Percentiles rank a stretch among this genome's conserved stretches.
Conservation (phyloP, 2,797 vertebrate species). For the Schizothorax lantsangensis region DNA sequence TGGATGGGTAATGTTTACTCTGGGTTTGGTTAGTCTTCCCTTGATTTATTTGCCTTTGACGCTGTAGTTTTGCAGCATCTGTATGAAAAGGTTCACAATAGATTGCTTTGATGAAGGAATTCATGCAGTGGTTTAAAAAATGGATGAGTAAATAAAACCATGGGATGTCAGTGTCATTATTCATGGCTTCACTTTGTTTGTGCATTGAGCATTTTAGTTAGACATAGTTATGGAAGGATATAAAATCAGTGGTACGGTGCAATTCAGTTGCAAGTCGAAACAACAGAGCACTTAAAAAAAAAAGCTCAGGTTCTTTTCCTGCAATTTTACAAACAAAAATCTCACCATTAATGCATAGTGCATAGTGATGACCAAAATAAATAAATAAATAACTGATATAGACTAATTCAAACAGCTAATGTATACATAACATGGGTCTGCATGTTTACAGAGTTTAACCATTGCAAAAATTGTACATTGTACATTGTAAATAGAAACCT, state of each 20-base stretch:
- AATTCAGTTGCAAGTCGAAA: background rate
- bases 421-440: background rate
- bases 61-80: conserved; percentile 14
- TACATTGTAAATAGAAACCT: background rate
- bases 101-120: conserved; percentile 41
- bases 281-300: background rate
- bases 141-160: conserved; percentile 28
- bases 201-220: background rate
- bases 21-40: background rate
- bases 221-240: background rate
- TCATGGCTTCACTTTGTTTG: conserved; percentile 26
- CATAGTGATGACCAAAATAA: background rate
- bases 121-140: conserved; percentile 30
- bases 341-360: background rate
- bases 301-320: background rate
- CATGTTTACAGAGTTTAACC: background rate
- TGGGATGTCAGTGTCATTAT: conserved; percentile 10
- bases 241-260: background rate
- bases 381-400: background rate
- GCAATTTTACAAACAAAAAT: background rate
- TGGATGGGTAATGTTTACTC: conserved; percentile 26
- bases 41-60: conserved; percentile 32
- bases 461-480: background rate
- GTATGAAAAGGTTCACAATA: conserved; percentile 16
- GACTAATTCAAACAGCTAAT: background rate